Base-by-base conservation (phyloP, 1,140 invertebrate species). In the Apis florea region DNA sequence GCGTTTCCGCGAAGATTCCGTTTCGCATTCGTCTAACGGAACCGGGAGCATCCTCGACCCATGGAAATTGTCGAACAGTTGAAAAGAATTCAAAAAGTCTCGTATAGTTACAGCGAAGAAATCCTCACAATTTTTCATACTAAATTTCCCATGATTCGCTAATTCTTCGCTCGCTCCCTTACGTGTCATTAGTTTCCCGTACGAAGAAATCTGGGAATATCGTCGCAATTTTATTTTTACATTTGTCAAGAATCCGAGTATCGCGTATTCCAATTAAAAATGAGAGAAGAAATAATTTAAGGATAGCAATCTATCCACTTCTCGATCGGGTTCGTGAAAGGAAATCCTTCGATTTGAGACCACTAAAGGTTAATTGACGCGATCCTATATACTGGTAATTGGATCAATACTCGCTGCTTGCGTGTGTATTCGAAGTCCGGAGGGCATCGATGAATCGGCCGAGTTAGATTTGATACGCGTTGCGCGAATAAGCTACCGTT, bases 1-100 rank as follows among this genome's bases (percentile, higher is more conserved):
- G 81, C 83, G 74, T 88, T 88, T 88, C 86, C 87, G 83, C 83
- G 86, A 85, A 88, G 86, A 88, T 85, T 88, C 86, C 83, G 86
- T 84, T 81, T 88, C 86, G 87, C 81, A 76, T 84, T 88, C 77
- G 73, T 19, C 81, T 88, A 88, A 88, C 87, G 87, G 87, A 83
- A 88, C 77, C 81, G 47, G 68, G 76, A 61, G 85, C 83, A 88
- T 82, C 83, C 78, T 79, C 87, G 70, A 40, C 31, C 71, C 77
- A 76, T 82, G 75, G 77, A 88, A 87, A 87, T 89, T 80, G 84
- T 78, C 88, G 51, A 83, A 83, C 75, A 69, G 73, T 54, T 59
- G 51, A 59, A 53, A 51, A 11, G 19, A 66, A 40, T 40, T 40
- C 12, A 31, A 31, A 53, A 54, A 68, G 87, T 56, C 61, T 9